Conservation (phyloP, 2,888 invertebrate species). For the Eledona agricola region DNA sequence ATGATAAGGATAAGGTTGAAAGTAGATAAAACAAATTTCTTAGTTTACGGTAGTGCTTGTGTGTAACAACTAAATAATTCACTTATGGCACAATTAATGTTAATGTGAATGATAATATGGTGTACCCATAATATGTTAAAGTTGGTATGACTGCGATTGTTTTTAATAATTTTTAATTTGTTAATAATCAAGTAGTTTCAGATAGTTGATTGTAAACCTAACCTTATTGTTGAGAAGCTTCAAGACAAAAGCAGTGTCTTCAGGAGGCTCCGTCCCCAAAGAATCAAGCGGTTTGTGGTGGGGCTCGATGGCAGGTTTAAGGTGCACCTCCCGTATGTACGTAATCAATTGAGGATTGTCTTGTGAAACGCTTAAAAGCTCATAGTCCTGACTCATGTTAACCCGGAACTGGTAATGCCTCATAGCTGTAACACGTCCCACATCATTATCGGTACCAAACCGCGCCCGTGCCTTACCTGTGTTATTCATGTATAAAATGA, state of each 20-base stretch:
- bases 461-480: constrained; percentile 67
- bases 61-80: too few species aligned
- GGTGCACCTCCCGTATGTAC: constrained; percentile 78
- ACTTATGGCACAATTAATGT: too few species aligned
- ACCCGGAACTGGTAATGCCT: constrained; percentile 80
- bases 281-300: constrained; percentile 60
- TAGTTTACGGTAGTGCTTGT: too few species aligned
- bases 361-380: constrained; percentile 76
- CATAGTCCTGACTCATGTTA: constrained; percentile 83
- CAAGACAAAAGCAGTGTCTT: constrained; percentile 63
- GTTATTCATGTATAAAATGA: constrained; percentile 83
- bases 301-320: constrained; percentile 63
- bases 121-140: too few species aligned
- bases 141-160: neutral
- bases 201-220: constrained; percentile 41
- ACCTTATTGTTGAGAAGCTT: constrained; percentile 63
- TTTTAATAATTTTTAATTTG: too few species aligned
- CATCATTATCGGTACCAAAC: neutral
- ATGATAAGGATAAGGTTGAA: too few species aligned
- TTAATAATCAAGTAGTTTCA: neutral
- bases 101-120: too few species aligned
- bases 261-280: constrained; percentile 58
- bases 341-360: constrained; percentile 78
- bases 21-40: too few species aligned
- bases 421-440: constrained; percentile 64